Percentiles rank a stretch among this genome's conserved stretches.
phyloP scores from a whole-genome alignment of 1,140 invertebrate species.

The Brachionus sp. region DNA sequence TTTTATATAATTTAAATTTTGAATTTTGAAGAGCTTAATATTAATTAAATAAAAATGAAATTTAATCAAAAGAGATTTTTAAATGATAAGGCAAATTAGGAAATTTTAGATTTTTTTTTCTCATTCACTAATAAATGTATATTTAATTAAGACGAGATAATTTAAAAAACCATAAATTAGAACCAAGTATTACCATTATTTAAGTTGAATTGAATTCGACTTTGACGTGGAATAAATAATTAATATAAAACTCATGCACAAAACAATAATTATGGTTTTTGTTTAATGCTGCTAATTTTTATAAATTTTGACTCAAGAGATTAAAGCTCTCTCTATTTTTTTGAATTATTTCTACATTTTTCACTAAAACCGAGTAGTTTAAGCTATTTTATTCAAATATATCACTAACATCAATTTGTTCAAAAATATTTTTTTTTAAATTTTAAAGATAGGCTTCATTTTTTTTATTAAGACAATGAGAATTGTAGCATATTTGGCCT shows the following conservation, averaged over 20 bases:
- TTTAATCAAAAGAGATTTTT: too few species aligned
- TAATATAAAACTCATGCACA: background rate
- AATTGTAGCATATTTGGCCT: too few species aligned
- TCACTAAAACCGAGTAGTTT: background rate
- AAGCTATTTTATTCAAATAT: background rate
- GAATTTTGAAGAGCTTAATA: too few species aligned
- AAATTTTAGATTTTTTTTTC: background rate
- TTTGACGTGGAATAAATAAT: background rate
- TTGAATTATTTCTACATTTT: background rate
- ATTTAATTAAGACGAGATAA: background rate
- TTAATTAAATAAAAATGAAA: background rate
- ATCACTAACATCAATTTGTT: too few species aligned
- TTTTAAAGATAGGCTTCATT: too few species aligned
- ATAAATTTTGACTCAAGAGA: background rate
- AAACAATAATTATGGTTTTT: background rate
- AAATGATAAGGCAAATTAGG: background rate
- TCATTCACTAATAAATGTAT: background rate
- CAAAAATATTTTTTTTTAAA: too few species aligned
- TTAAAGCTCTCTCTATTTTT: background rate
- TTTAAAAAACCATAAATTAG: conserved; percentile 1
- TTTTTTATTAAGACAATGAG: too few species aligned
- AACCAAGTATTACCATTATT: background rate
- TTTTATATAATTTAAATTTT: too few species aligned
- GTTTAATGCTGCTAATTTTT: background rate
- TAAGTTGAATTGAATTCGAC: background rate